Base-by-base conservation (phyloP, 2,888 invertebrate genomes). In the Euspilapteryx auroguttella region DNA sequence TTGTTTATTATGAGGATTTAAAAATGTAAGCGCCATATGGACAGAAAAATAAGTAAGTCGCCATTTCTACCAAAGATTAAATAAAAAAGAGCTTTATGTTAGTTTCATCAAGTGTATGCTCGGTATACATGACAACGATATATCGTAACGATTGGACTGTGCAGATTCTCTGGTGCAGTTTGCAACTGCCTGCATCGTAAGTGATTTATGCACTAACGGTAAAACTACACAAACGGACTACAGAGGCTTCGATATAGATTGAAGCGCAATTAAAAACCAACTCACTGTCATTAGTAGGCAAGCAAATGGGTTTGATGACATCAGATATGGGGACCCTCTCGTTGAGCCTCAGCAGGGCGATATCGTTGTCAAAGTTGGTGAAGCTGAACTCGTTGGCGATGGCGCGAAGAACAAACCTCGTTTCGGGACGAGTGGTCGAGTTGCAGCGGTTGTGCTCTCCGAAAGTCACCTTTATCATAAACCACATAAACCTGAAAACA, bases 381-480 rank as follows among this genome's bases (percentile, higher is more conserved):
- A 89, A 85, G 42, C 86, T 90, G 65, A 93, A 94, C 43, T 88
- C 86, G 38, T 89, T 88, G 6, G 85, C 80, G 30, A 87, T 81
- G 25, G 87, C 87, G 28, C 90, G 75, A 14, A 89, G 57, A 24
- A 90, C 89, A 53, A 88, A 89, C 39, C 90, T 79, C 0, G 87
- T 85, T 58, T 91, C 90, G 0, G 89, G 86, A 26, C 83, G 78
- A 25, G 62, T 63, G 23, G 83, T 84, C 28, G 86, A 81, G 43
- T 84, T 81, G 62, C 91, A 92, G 25, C 89, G 82, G 61, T 93
- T 86, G 55, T 91, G 90, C 55, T 92, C 92, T 1, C 91, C 92
- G 43, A 92, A 87, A 9, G 90, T 88, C 37, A 90, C 88, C 62
- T 88, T 89, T 55, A 92, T 89, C 89, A 92, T 87, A 65, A 91